Conservation (phyloP, 1,140 invertebrate species). For the Drosophila kohkoa region DNA sequence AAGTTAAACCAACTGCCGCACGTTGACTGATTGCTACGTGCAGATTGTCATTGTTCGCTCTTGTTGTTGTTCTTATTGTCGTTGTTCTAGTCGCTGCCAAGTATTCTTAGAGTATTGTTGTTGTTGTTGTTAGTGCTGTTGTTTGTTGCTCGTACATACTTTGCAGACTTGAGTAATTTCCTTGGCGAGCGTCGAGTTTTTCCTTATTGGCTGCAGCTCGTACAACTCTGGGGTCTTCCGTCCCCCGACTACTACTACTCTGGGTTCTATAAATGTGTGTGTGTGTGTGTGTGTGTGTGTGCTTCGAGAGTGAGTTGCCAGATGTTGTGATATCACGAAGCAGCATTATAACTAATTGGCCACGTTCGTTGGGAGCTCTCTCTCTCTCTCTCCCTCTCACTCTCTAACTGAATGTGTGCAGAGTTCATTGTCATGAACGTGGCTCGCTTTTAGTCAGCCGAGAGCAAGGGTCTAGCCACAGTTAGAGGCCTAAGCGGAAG, state of each 20-base stretch:
- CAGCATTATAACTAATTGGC: slow-evolving; percentile 83
- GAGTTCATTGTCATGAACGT: slow-evolving; percentile 79
- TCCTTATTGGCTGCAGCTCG: slow-evolving; percentile 67
- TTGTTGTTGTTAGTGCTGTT: slow-evolving; percentile 50
- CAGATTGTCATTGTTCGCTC: slow-evolving; percentile 80
- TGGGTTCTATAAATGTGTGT: slow-evolving; percentile 23
- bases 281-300: slow-evolving; percentile 39
- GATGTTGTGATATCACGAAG: slow-evolving; percentile 83
- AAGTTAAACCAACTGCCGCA: slow-evolving; percentile 81
- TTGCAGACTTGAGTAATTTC: slow-evolving; percentile 82
- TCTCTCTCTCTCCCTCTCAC: slow-evolving; percentile 9
- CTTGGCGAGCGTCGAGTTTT: slow-evolving; percentile 76
- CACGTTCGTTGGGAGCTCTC: slow-evolving; percentile 72
- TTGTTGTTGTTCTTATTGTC: slow-evolving; percentile 55
- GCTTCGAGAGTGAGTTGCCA: slow-evolving; percentile 77
- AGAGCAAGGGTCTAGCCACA: slow-evolving; percentile 10
- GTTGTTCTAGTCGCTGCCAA: slow-evolving; percentile 54
- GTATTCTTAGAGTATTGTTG: slow-evolving; percentile 34
- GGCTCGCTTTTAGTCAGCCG: slow-evolving; percentile 42
- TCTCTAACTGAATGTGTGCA: slow-evolving; percentile 26
- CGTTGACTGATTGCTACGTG: slow-evolving; percentile 82
- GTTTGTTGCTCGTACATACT: slow-evolving; percentile 70
- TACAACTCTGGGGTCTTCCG: slow-evolving; percentile 41
- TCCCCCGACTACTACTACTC: slow-evolving; percentile 3
- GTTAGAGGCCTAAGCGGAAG: slow-evolving; percentile 57